A percentile compares a stretch with the other conserved stretches of the same genome.
phyloP scores from a whole-genome alignment of 1,140 invertebrate species.

The Probaryconus sp. region DNA sequence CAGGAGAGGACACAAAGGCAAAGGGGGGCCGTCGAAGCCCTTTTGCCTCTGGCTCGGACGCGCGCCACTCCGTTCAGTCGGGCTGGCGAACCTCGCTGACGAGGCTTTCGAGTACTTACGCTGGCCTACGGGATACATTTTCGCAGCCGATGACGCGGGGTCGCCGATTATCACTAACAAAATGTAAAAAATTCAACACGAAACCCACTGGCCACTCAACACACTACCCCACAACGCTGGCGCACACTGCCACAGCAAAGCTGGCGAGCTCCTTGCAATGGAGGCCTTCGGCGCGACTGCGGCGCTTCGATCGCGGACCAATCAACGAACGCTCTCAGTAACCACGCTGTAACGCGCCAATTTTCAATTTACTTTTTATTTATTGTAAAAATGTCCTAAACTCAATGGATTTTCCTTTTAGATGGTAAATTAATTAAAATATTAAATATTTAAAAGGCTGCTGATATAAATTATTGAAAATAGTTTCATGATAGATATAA shows the following conservation, averaged over 20 bases:
- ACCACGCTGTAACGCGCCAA: no score
- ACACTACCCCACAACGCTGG: constrained; percentile 71
- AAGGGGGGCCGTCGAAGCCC: no score
- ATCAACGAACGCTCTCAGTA: constrained; percentile 44
- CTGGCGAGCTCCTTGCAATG: constrained; percentile 67
- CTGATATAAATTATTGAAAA: no score
- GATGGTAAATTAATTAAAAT: no score
- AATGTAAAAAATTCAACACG: constrained; percentile 75
- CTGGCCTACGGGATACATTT: constrained; percentile 79
- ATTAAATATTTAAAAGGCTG: no score
- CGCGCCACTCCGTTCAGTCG: no score
- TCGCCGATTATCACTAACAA: constrained; percentile 71
- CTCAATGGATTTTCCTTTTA: no score
- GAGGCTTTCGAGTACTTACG: constrained; percentile 69
- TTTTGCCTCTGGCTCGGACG: background rate
- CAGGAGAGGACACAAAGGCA: constrained; percentile 52
- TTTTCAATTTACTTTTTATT: no score
- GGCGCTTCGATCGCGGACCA: constrained; percentile 27
- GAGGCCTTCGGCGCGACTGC: constrained; percentile 51
- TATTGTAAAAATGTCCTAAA: no score
- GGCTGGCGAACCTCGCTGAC: no score
- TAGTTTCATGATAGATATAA: no score
- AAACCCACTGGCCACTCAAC: constrained; percentile 74
- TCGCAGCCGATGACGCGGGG: constrained; percentile 66
- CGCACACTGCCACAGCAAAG: constrained; percentile 63